Base-by-base conservation (phyloP, 2,797 vertebrate species). In the Poliocrania exsul region DNA sequence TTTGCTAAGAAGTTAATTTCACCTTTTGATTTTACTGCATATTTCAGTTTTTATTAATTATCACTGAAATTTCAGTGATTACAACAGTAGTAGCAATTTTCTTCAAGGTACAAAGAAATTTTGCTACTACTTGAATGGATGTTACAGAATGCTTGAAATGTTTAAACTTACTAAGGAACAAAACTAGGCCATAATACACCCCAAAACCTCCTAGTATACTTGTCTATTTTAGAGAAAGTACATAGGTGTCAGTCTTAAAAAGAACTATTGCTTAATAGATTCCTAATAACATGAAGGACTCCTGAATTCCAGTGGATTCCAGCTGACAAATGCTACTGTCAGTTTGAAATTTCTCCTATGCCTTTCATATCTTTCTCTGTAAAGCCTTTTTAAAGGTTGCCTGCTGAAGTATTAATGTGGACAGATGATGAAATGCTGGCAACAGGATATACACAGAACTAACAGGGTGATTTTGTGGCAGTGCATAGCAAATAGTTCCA, bases 321-420 rank as follows among this genome's bases (percentile, higher is more conserved):
- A 73, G 61, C 51, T 92, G 81, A 83, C 56, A 93, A 91, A 88
- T 78, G 37, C 44, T 81, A 61, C 54, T 75, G 75, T 57, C 79
- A 69, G 31, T 37, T 71, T 86, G 74, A 88, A 92, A 86, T 60
- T 80, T 94, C 58, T 93, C 28, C 57, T 29, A 42, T 60, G 31
- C 14, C 38, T 80, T 79, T 73, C 73, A 33, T 47, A 56, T 61
- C 4, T 47, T 85, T 88, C 73, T 82, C 54, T 73, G 53, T 46
- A 58, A 89, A 91, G 33, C 16, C n/a, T 86, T 85, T 86, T 77
- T 67, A 90, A 87, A 85, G 50, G 51, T 81, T 94, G 44, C 44
- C 64, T 94, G 56, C 29, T 18, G 5, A 92, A 88, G 81, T 84
- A 58, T 79, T 88, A 85, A 83, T 2, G 12, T 42, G 64, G 71